Conservation (phyloP, 2,888 invertebrate genomes). For the Mimas tiliae region DNA sequence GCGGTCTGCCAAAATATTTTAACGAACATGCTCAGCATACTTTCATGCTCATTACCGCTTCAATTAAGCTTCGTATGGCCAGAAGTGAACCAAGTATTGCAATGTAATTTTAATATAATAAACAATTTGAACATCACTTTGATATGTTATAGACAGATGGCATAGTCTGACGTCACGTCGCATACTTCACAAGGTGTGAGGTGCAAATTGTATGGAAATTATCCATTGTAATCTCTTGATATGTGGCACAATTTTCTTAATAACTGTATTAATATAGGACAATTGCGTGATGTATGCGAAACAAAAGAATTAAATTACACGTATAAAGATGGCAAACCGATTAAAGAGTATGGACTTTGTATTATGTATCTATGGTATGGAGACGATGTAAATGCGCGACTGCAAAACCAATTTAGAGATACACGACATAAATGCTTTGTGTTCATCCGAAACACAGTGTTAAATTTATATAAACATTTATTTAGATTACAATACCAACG, state of each 20-base stretch:
- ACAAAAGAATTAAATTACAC: neutral
- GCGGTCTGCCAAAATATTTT: conserved; percentile 25
- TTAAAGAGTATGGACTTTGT: neutral
- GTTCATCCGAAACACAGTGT: no score
- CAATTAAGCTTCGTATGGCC: conserved; percentile 15
- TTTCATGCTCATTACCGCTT: conserved; percentile 18
- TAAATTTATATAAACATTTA: no score
- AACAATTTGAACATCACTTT: neutral
- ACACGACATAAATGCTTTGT: no score
- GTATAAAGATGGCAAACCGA: neutral
- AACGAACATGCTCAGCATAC: conserved; percentile 28
- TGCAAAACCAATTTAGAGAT: neutral
- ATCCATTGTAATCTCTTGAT: conserved; percentile 35
- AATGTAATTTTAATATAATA: conserved; percentile 11
- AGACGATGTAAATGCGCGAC: neutral
- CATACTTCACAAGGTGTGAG: conserved; percentile 71
- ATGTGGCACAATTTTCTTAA: conserved; percentile 26
- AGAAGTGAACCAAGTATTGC: neutral
- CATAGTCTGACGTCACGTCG: conserved; percentile 36
- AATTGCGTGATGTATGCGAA: neutral
- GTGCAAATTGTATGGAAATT: conserved; percentile 78
- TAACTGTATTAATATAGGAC: neutral
- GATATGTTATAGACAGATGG: neutral
- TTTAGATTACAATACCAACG: no score
- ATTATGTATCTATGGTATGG: no score